Conservation (phyloP, 2,888 invertebrate genomes). For the Lydus trimaculatus region DNA sequence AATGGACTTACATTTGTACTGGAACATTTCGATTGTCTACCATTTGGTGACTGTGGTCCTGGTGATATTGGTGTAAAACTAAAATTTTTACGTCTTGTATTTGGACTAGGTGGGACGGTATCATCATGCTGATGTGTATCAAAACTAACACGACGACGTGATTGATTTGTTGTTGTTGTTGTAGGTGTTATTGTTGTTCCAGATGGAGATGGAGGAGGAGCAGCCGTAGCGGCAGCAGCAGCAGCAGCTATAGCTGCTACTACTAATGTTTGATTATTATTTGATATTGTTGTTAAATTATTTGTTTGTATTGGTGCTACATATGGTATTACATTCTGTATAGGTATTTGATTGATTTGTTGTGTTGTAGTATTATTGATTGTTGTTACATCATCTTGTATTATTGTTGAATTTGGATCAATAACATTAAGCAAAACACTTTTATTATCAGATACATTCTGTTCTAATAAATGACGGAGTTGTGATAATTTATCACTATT, state of each 20-base stretch:
- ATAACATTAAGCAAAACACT: constrained; percentile 24
- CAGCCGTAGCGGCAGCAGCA: neutral
- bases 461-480: constrained; percentile 72
- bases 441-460: constrained; percentile 48
- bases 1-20: constrained; percentile 81
- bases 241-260: constrained; percentile 19
- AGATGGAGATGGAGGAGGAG: too few species aligned
- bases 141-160: constrained; percentile 65
- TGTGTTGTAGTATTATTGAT: constrained; percentile 20
- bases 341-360: constrained; percentile 21
- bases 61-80: constrained; percentile 89
- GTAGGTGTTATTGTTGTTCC: constrained; percentile 6
- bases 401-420: constrained; percentile 10
- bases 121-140: constrained; percentile 60
- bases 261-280: constrained; percentile 18
- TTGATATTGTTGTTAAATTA: neutral
- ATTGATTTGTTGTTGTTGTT: neutral
- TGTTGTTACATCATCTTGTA: constrained; percentile 15
- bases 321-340: constrained; percentile 16
- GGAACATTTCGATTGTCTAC: constrained; percentile 66
- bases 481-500: constrained; percentile 72
- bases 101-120: constrained; percentile 75
- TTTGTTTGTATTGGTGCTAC: constrained; percentile 16
- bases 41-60: constrained; percentile 71
- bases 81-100: constrained; percentile 79